These are phyloP conservation scores for Magallana angulata DNA, from an alignment of 1,140 invertebrate genomes.

Conservation along the genomic window DNA sequence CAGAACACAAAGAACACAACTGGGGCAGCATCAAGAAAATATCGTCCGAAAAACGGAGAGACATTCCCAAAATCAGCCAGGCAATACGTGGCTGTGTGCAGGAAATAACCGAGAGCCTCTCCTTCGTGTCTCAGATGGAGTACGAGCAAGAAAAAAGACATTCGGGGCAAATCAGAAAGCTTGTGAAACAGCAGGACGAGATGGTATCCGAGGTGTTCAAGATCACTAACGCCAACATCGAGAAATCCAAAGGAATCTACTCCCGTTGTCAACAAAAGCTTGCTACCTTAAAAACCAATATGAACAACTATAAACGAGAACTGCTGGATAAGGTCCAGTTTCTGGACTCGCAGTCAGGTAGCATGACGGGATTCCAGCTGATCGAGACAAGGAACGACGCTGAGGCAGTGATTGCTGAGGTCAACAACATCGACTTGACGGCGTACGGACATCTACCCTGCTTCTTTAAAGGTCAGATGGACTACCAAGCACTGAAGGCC, in stretches of 20 bases:
- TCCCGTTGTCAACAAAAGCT: conserved; percentile 1
- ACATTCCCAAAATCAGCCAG: background rate
- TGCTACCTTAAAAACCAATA: background rate
- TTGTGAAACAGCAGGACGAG: background rate
- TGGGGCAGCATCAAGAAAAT: conserved; percentile 12
- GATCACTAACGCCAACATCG: background rate
- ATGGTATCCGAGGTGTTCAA: background rate
- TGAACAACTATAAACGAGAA: conserved; percentile 4
- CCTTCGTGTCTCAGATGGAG: background rate
- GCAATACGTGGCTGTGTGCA: background rate
- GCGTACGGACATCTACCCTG: background rate
- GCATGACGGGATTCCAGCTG: conserved; percentile 1
- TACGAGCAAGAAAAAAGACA: conserved; percentile 23
- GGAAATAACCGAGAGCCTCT: background rate
- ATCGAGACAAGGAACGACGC: conserved; percentile 6
- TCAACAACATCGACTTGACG: conserved; percentile 5
- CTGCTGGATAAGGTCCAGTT: background rate
- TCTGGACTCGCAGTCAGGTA: conserved; percentile 1
- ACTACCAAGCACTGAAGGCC: background rate
- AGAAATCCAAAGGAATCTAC: conserved; percentile 28
- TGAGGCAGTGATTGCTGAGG: background rate
- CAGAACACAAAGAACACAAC: conserved; percentile 16
- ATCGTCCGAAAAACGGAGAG: background rate
- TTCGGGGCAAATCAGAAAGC: background rate
- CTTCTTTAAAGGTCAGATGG: background rate